These are phyloP conservation scores for Orthonevra nobilis DNA, from an alignment of 2,888 invertebrate genomes.

Conservation along the genomic window DNA sequence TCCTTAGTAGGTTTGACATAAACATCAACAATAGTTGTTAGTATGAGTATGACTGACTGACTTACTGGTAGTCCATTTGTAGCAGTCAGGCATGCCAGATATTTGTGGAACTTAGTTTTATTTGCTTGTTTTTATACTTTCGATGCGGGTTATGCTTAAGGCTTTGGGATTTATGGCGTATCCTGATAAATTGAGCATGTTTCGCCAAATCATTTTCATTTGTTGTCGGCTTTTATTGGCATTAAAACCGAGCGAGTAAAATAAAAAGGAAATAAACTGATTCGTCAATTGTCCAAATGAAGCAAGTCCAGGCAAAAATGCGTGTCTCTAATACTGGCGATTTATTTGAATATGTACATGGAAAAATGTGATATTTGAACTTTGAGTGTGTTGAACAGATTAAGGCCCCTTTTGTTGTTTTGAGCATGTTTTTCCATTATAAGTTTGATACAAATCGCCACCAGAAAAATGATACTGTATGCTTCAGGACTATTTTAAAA, in stretches of 20 bases:
- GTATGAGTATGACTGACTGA: not conserved
- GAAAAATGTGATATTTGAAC: too few species aligned
- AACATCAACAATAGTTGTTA: not conserved
- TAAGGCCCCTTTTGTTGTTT: too few species aligned
- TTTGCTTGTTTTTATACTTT: constrained; percentile 9
- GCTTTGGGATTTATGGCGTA: constrained; percentile 21
- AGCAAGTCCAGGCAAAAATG: too few species aligned
- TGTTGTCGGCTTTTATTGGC: not conserved
- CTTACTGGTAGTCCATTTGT: constrained; percentile 1
- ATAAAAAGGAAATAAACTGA: too few species aligned
- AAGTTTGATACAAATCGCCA: too few species aligned
- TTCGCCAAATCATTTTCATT: constrained; percentile 4
- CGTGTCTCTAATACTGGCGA: too few species aligned
- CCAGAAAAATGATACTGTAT: too few species aligned
- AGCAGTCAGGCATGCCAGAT: not conserved
- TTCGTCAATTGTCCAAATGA: too few species aligned
- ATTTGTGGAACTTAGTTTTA: not conserved
- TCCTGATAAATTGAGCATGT: constrained; percentile 38
- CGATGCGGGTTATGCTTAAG: constrained; percentile 3
- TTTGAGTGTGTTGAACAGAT: too few species aligned
- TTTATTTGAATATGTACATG: too few species aligned
- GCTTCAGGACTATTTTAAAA: too few species aligned
- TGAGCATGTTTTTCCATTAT: too few species aligned
- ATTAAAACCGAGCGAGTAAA: not conserved
- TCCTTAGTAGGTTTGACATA: constrained; percentile 10